Conservation (phyloP, 2,113 vertebrate genomes). For the Pelusios castaneus region DNA sequence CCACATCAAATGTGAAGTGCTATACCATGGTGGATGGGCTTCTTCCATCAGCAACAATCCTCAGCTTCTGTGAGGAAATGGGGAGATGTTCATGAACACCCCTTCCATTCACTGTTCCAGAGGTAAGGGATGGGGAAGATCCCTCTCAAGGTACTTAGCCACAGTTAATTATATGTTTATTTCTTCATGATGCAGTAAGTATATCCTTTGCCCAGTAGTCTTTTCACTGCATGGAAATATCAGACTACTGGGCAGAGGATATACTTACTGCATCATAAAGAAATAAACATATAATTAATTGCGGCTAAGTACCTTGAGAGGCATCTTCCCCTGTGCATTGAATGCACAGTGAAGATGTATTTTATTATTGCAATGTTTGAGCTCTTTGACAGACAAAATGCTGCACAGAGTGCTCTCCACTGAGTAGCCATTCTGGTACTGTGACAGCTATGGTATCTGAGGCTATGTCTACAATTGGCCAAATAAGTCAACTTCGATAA, state of each 20-base stretch:
- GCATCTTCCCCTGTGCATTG: slow-evolving; percentile 25
- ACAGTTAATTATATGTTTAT: slow-evolving; percentile 63
- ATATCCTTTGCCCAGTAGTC: slow-evolving; percentile 46
- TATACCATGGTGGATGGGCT: neutral
- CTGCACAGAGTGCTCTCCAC: fast-evolving
- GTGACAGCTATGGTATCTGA: neutral
- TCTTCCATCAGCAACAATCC: neutral
- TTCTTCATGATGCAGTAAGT: slow-evolving; percentile 64
- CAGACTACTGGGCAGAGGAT: slow-evolving; percentile 53
- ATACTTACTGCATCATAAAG: slow-evolving; percentile 61
- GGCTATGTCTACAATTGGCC: no score
- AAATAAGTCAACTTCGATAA: no score
- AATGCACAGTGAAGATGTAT: neutral
- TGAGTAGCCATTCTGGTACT: neutral
- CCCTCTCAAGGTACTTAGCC: slow-evolving; percentile 33
- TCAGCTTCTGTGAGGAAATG: slow-evolving; percentile 3
- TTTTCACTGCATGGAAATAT: no score
- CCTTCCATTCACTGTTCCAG: neutral
- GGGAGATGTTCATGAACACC: neutral
- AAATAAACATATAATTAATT: slow-evolving; percentile 65
- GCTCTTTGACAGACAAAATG: slow-evolving; percentile 19
- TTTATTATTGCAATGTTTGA: slow-evolving; percentile 35
- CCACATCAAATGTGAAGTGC: slow-evolving; percentile 4
- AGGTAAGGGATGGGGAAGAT: slow-evolving; percentile 27
- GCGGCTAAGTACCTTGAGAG: slow-evolving; percentile 33